Conservation (phyloP, 2,888 invertebrate species). For the Zeuzera pyrina region DNA sequence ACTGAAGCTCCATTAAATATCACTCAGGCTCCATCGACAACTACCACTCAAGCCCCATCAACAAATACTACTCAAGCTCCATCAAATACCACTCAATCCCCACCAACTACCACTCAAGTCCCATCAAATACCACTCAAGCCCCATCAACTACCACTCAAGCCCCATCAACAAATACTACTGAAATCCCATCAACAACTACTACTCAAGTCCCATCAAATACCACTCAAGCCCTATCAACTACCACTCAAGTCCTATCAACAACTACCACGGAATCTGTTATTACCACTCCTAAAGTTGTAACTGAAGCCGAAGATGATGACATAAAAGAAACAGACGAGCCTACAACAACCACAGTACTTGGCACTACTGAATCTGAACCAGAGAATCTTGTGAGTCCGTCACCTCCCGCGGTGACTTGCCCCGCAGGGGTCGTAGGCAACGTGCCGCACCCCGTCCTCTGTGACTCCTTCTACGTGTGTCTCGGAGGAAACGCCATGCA, state of each 20-base stretch:
- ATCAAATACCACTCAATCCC: neutral
- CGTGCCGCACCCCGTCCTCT: slow-evolving; percentile 28
- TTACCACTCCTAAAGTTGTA: neutral
- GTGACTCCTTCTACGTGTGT: slow-evolving; percentile 33
- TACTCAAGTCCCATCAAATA: neutral
- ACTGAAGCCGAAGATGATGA: neutral
- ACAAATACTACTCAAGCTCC: neutral
- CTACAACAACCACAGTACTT: neutral
- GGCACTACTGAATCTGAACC: neutral
- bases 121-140: neutral
- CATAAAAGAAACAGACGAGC: neutral
- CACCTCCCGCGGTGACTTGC: slow-evolving; percentile 16
- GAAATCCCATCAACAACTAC: neutral
- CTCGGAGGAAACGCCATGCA: slow-evolving; percentile 23
- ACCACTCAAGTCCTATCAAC: neutral
- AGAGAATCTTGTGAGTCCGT: neutral
- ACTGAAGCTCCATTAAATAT: neutral
- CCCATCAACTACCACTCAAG: neutral
- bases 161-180: neutral
- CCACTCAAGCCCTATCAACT: neutral
- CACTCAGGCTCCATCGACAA: neutral
- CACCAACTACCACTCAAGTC: neutral
- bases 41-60: neutral
- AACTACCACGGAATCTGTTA: slow-evolving; percentile 1
- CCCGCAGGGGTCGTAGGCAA: slow-evolving; percentile 25